Evolutionary conservation across 2,888 invertebrate species (phyloP).

Genomic region (Xanthorhoe designata): DNA sequence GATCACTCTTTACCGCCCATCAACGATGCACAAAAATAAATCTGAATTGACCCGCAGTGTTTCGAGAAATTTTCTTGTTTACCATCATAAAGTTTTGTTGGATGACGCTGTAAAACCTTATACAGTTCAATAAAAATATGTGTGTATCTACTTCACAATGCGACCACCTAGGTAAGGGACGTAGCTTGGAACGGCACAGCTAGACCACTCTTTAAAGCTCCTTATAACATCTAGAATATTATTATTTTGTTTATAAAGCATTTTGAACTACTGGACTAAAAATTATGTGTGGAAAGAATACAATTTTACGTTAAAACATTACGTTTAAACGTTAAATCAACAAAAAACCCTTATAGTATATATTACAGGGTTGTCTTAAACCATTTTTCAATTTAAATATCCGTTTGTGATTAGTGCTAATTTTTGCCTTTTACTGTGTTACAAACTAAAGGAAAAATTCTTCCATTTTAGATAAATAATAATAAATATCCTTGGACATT

Average conservation of each 20-base stretch:
- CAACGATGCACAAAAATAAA: conserved; percentile 51
- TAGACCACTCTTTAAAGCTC: conserved; percentile 15
- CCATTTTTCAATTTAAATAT: too few species aligned
- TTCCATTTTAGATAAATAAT: too few species aligned
- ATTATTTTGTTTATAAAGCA: neutral
- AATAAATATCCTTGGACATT: too few species aligned
- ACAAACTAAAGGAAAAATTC: neutral
- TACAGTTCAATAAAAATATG: conserved; percentile 75
- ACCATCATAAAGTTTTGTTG: conserved; percentile 64
- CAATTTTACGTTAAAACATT: neutral
- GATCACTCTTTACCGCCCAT: conserved; percentile 45
- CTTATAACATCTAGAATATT: neutral
- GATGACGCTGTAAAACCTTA: conserved; percentile 72
- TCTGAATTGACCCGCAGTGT: conserved; percentile 55
- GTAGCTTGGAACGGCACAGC: conserved; percentile 14
- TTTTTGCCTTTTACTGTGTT: neutral
- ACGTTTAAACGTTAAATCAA: too few species aligned
- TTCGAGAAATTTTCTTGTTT: conserved; percentile 58
- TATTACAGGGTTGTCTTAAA: too few species aligned
- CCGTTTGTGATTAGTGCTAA: too few species aligned
- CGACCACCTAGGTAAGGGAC: conserved; percentile 68
- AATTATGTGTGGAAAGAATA: neutral
- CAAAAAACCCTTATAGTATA: too few species aligned
- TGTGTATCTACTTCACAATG: conserved; percentile 66
- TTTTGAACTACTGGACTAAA: neutral